These are phyloP conservation scores for Phalacrocorax brasilianus DNA, from an alignment of 2,113 vertebrate genomes.

Conservation along the genomic window DNA sequence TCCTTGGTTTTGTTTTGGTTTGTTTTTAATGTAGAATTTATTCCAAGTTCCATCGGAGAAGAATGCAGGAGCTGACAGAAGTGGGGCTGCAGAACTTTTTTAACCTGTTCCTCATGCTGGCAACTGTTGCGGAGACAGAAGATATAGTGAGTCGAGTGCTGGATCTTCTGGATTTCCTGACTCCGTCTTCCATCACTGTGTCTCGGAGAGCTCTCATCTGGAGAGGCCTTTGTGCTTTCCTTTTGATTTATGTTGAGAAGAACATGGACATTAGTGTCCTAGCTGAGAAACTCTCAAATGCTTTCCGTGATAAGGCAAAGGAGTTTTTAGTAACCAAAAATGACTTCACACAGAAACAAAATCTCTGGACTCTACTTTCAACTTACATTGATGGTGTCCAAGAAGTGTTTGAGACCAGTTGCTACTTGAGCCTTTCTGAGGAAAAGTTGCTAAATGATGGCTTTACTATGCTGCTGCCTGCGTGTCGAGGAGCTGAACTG, in stretches of 20 bases:
- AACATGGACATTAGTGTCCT: conserved; percentile 86
- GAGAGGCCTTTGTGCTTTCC: conserved; percentile 88
- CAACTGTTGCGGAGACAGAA: conserved; percentile 83
- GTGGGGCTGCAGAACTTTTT: conserved; percentile 91
- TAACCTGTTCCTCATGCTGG: conserved; percentile 87
- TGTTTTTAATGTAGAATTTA: conserved; percentile 82
- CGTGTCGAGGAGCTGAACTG: conserved; percentile 88
- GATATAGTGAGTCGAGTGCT: conserved; percentile 83
- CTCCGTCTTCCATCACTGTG: conserved; percentile 63
- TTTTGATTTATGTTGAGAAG: conserved; percentile 87
- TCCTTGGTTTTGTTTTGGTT: neutral
- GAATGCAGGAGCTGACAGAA: conserved; percentile 93
- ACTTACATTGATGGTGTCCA: conserved; percentile 90
- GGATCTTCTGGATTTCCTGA: conserved; percentile 84
- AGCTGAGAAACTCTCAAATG: conserved; percentile 81
- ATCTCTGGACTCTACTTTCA: conserved; percentile 88
- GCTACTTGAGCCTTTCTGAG: conserved; percentile 84
- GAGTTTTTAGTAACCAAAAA: conserved; percentile 90
- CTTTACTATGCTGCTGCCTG: conserved; percentile 90
- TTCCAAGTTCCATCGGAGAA: conserved; percentile 92
- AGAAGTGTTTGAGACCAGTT: conserved; percentile 91
- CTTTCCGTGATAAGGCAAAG: conserved; percentile 86
- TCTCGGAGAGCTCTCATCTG: conserved; percentile 83
- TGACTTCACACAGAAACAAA: conserved; percentile 81
- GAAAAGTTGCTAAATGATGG: conserved; percentile 93